Conservation (phyloP, 2,797 vertebrate genomes). For the Manis javanica region DNA sequence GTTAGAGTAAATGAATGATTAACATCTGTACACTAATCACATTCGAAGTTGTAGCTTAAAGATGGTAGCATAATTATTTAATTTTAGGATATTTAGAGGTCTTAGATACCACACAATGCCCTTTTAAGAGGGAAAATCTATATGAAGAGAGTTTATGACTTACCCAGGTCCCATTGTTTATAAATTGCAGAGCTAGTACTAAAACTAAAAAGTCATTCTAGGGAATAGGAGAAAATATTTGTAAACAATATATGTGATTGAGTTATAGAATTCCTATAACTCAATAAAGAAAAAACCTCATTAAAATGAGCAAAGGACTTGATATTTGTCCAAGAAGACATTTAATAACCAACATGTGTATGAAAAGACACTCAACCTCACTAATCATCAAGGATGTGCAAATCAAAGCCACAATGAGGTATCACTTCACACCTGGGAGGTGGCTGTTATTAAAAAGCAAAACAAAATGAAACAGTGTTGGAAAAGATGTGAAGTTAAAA, state of each 20-base stretch:
- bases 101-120: not conserved
- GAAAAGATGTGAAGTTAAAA: not conserved
- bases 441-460: not conserved
- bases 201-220: not conserved
- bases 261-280: not conserved
- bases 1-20: not conserved
- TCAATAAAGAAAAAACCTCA: not conserved
- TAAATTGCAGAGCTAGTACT: not conserved
- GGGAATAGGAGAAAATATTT: not conserved
- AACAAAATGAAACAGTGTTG: not conserved
- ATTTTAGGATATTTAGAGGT: not conserved
- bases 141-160: not conserved
- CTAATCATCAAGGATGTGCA: not conserved
- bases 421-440: not conserved
- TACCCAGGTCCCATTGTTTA: not conserved
- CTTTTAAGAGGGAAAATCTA: not conserved
- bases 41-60: not conserved
- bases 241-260: not conserved
- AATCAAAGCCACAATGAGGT: not conserved
- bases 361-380: not conserved
- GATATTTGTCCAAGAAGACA: not conserved
- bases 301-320: not conserved
- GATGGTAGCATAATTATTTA: not conserved
- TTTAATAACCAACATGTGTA: not conserved
- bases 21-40: constrained; percentile 6